phyloP scores from a whole-genome alignment of 2,797 vertebrate species.

The Siniperca scherzeri region DNA sequence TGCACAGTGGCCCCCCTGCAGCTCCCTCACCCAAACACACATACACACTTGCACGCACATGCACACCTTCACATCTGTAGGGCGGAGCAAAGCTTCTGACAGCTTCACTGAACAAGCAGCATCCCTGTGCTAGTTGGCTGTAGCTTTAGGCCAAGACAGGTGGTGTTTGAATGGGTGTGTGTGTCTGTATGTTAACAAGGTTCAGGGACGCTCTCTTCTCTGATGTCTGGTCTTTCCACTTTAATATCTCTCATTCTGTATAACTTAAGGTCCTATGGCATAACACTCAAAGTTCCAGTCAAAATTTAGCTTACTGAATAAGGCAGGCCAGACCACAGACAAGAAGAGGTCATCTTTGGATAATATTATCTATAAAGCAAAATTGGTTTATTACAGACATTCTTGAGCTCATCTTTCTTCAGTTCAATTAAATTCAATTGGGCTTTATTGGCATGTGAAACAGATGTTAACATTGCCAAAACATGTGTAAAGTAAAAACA shows the following conservation, averaged over 20 bases:
- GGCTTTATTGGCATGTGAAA: no score
- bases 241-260: constrained; percentile 10
- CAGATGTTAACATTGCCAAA: no score
- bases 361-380: no score
- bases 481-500: no score
- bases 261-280: not conserved
- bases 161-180: constrained; percentile 42
- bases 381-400: constrained; percentile 1
- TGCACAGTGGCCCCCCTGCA: constrained; percentile 36
- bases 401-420: not conserved
- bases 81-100: constrained; percentile 53
- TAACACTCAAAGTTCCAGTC: not conserved
- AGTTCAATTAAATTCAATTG: no score
- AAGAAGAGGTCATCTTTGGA: not conserved
- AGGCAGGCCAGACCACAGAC: not conserved
- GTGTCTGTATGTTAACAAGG: constrained; percentile 35
- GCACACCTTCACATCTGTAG: constrained; percentile 61
- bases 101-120: constrained; percentile 50
- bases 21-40: constrained; percentile 22
- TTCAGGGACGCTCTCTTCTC: constrained; percentile 40
- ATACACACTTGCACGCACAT: constrained; percentile 9
- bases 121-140: constrained; percentile 31
- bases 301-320: not conserved
- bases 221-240: constrained; percentile 37
- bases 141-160: constrained; percentile 62